Evolutionary conservation across 1,140 invertebrate species (phyloP).

Genomic region (Xylocopa sonorina): DNA sequence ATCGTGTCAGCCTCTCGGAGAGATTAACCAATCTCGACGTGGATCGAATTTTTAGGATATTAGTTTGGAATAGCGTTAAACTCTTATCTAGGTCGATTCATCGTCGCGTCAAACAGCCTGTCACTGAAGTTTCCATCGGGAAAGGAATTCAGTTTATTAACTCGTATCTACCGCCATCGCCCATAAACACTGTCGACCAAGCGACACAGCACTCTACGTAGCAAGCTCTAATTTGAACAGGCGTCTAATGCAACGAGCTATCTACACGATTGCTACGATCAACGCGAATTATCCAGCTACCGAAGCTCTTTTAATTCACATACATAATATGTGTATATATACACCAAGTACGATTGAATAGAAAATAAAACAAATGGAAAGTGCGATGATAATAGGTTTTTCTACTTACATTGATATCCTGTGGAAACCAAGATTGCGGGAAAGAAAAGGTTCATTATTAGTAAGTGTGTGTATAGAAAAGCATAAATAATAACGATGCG

Average conservation of each 20-base stretch:
- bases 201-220: background rate
- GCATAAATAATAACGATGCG: background rate
- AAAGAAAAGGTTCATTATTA: slow-evolving; percentile 58
- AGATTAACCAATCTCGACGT: background rate
- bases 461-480: slow-evolving; percentile 18
- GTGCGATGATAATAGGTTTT: slow-evolving; percentile 15
- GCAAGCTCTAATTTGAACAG: slow-evolving; percentile 7
- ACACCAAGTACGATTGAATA: background rate
- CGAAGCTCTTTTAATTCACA: background rate
- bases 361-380: background rate
- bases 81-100: background rate
- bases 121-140: background rate
- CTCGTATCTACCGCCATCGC: slow-evolving; percentile 27
- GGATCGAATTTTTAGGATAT: background rate
- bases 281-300: background rate
- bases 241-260: background rate
- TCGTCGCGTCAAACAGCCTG: background rate
- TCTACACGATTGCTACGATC: background rate
- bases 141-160: slow-evolving; percentile 10
- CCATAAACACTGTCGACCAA: slow-evolving; percentile 31
- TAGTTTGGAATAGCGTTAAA: background rate
- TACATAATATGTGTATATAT: too few species aligned
- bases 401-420: slow-evolving; percentile 77
- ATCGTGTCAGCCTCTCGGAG: background rate
- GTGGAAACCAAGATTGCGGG: slow-evolving; percentile 66